Evolutionary conservation across 2,113 vertebrate species (phyloP).

Genomic region (Anser brachyrhynchus): DNA sequence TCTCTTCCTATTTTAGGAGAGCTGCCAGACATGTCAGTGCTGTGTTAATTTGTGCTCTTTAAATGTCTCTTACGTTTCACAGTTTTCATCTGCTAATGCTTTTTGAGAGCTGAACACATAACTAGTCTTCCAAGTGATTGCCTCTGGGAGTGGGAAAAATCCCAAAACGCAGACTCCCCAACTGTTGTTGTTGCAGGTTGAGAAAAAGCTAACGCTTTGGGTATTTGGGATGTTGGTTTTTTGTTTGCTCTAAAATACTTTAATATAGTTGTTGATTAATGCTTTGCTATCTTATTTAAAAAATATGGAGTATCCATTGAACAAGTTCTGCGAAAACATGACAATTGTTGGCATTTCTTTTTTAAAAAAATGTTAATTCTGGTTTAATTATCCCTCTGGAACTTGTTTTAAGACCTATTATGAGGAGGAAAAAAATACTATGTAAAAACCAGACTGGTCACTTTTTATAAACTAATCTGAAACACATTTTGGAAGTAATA

Average conservation of each 20-base stretch:
- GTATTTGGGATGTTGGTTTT: background rate
- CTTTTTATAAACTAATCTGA: background rate
- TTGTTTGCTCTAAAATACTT: background rate
- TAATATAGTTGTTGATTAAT: background rate
- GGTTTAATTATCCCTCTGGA: background rate
- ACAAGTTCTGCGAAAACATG: background rate
- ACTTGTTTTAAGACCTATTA: background rate
- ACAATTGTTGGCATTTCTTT: background rate
- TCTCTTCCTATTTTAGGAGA: background rate
- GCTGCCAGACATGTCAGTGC: background rate
- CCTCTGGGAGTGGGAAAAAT: too few relatives aligned
- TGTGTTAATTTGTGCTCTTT: background rate
- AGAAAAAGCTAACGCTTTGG: background rate
- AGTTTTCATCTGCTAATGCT: background rate
- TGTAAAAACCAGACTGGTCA: background rate
- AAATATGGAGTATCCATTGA: background rate
- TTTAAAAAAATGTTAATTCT: background rate
- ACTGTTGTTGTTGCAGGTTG: background rate
- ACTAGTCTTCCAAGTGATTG: background rate
- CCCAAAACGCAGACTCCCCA: background rate
- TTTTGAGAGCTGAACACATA: background rate
- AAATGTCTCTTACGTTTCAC: background rate
- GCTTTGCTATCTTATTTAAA: background rate
- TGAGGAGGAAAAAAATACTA: background rate
- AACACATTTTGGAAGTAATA: background rate